Conservation (phyloP, 2,113 vertebrate genomes). For the Myotis yumanensis region DNA sequence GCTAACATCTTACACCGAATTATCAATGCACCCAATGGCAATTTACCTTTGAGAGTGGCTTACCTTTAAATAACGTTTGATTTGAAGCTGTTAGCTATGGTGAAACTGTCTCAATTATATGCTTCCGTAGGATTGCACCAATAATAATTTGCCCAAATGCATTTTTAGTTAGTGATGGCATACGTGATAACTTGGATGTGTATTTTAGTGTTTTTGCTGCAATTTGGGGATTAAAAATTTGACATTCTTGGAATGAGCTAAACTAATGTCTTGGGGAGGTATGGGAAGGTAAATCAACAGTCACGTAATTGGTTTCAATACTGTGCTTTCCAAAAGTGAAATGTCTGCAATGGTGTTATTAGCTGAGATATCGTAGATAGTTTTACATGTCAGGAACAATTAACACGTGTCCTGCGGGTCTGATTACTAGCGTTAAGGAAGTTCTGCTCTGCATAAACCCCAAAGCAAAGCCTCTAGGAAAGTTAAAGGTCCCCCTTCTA, state of each 20-base stretch:
- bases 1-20: neutral
- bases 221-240: constrained; percentile 55
- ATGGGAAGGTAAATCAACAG: constrained; percentile 57
- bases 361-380: constrained; percentile 80
- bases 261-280: neutral
- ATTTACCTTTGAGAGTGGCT: neutral
- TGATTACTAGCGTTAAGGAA: constrained; percentile 84
- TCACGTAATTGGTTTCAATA: constrained; percentile 69
- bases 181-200: neutral
- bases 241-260: constrained; percentile 44
- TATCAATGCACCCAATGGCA: neutral
- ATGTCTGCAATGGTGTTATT: constrained; percentile 74
- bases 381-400: constrained; percentile 81
- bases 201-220: neutral
- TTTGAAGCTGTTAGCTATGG: neutral
- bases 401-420: constrained; percentile 82
- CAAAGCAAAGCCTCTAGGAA: constrained; percentile 78
- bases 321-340: constrained; percentile 64
- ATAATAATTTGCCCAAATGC: neutral
- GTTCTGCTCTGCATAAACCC: constrained; percentile 81
- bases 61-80: neutral
- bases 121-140: neutral
- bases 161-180: neutral
- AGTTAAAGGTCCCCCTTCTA: constrained; percentile 80
- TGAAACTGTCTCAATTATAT: neutral